A percentile compares a stretch with the other conserved stretches of the same genome.
These are phyloP conservation scores for Leptodactylus fuscus DNA, from an alignment of 2,113 vertebrate species.

Conservation along the genomic window DNA sequence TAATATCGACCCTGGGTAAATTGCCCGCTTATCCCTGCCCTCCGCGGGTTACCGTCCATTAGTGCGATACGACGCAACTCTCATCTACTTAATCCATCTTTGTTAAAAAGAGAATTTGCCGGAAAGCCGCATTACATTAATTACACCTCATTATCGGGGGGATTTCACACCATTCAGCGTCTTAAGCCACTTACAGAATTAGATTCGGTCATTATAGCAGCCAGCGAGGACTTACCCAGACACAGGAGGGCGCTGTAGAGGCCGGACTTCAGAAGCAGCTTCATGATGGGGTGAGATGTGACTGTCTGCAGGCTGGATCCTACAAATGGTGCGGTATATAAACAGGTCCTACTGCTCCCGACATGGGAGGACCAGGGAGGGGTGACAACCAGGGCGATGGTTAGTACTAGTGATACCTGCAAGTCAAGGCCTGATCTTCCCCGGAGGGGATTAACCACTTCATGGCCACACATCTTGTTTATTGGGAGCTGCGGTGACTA, in stretches of 20 bases:
- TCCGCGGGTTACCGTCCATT: neutral
- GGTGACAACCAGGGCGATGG: conserved; percentile 31
- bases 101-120: neutral
- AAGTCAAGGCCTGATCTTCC: conserved; percentile 32
- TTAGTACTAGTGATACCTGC: conserved; percentile 28
- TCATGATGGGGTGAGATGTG: conserved; percentile 8
- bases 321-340: conserved; percentile 15
- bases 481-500: neutral
- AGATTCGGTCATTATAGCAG: too few relatives aligned
- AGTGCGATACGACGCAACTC: neutral
- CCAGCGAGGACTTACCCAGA: conserved; percentile 35
- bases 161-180: too few relatives aligned
- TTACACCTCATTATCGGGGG: neutral
- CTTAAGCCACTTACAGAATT: too few relatives aligned
- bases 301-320: neutral
- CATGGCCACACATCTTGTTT: neutral
- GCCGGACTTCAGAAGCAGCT: neutral
- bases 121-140: neutral
- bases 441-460: neutral
- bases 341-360: conserved; percentile 38
- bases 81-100: neutral
- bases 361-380: conserved; percentile 36
- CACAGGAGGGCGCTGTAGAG: conserved; percentile 1
- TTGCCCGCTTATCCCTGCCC: neutral
- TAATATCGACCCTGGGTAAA: too few relatives aligned